These are phyloP conservation scores for Silurus lanzhouensis DNA, from an alignment of 2,797 vertebrate genomes.

Conservation along the genomic window DNA sequence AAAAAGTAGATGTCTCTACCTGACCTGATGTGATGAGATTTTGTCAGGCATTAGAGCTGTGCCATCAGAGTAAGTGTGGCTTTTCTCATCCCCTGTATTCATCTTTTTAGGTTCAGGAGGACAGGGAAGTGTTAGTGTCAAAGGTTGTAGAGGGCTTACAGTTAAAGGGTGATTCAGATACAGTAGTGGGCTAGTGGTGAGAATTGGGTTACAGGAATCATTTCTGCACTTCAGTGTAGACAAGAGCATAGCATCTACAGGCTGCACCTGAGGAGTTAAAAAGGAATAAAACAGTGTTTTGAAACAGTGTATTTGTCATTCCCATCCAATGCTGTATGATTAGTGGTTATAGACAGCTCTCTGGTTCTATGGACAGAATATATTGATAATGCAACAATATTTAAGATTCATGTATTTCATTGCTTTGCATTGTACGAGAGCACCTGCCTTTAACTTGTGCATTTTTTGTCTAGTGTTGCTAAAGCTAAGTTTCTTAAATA, in stretches of 20 bases:
- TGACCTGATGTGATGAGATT: constrained; percentile 39
- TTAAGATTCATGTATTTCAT: background rate
- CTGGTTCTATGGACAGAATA: background rate
- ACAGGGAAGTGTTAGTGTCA: constrained; percentile 80
- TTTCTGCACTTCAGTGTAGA: constrained; percentile 75
- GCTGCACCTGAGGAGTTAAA: constrained; percentile 76
- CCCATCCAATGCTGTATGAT: background rate
- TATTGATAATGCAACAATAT: background rate
- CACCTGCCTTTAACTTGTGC: background rate
- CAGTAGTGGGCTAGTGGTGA: constrained; percentile 80
- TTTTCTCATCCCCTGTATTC: constrained; percentile 62
- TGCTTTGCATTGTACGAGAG: background rate
- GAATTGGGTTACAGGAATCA: constrained; percentile 70
- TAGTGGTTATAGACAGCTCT: background rate
- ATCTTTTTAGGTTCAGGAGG: constrained; percentile 77
- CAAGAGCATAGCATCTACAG: constrained; percentile 77
- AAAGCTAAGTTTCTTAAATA: background rate
- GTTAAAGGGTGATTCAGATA: constrained; percentile 78
- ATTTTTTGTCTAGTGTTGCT: background rate
- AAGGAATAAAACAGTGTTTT: background rate
- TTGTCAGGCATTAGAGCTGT: constrained; percentile 56
- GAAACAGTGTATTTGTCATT: background rate
- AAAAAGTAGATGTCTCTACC: constrained; percentile 47
- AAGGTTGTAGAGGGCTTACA: constrained; percentile 73
- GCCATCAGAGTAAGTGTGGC: constrained; percentile 52